Conservation (phyloP, 2,888 invertebrate genomes). For the Hirtodrosophila histrioides region DNA sequence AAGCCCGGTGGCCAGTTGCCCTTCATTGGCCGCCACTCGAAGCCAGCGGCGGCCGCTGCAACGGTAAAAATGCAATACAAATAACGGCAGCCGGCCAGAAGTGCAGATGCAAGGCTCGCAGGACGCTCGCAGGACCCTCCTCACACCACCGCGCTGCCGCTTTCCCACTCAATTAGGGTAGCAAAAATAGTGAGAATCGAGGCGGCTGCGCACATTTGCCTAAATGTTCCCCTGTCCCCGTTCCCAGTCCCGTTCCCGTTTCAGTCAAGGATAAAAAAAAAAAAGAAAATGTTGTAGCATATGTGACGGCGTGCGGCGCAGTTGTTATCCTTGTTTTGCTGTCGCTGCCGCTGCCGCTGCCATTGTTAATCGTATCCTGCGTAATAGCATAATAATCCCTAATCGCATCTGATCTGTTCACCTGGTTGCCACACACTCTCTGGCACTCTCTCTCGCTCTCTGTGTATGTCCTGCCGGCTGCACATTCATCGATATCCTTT, state of each 20-base stretch:
- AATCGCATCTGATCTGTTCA: slow-evolving; percentile 81
- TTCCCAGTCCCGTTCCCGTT: background rate
- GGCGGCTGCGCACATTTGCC: slow-evolving; percentile 75
- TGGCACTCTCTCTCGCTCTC: slow-evolving; percentile 3
- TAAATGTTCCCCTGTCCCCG: slow-evolving; percentile 35
- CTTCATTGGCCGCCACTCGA: slow-evolving; percentile 37
- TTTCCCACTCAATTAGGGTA: slow-evolving; percentile 74
- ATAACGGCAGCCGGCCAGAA: slow-evolving; percentile 72
- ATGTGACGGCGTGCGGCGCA: slow-evolving; percentile 77
- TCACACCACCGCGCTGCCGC: slow-evolving; percentile 8
- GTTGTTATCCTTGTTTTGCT: slow-evolving; percentile 60
- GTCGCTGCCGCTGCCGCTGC: slow-evolving; percentile 33
- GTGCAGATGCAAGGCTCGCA: slow-evolving; percentile 69
- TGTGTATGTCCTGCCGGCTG: slow-evolving; percentile 58
- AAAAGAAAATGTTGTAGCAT: slow-evolving; percentile 59
- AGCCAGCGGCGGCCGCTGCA: slow-evolving; percentile 40
- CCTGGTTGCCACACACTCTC: slow-evolving; percentile 56
- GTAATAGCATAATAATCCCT: slow-evolving; percentile 83
- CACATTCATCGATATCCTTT: slow-evolving; percentile 66
- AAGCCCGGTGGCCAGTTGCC: slow-evolving; percentile 52
- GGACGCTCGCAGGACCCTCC: slow-evolving; percentile 36
- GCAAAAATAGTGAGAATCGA: slow-evolving; percentile 64
- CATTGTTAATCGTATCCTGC: slow-evolving; percentile 81
- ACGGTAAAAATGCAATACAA: slow-evolving; percentile 76
- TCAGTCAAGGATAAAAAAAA: slow-evolving; percentile 2